phyloP scores from a whole-genome alignment of 2,113 vertebrate species.

The Axis porcinus region DNA sequence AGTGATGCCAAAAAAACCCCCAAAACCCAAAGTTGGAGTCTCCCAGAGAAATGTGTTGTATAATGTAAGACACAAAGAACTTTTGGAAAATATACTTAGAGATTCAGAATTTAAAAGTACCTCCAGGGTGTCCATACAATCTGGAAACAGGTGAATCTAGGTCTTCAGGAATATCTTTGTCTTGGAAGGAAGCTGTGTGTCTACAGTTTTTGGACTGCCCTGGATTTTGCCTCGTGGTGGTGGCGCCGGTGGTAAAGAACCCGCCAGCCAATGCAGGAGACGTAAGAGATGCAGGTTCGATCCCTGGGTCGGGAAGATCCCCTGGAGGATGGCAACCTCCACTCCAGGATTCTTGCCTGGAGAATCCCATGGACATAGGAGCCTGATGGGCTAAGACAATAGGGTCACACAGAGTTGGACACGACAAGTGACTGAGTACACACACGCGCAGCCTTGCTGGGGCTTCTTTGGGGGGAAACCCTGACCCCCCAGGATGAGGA shows the following conservation, averaged over 20 bases:
- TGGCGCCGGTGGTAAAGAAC: neutral
- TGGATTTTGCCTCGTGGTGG: neutral
- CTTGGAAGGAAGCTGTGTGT: neutral
- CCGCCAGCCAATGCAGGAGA: neutral
- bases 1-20: neutral
- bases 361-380: neutral
- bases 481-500: neutral
- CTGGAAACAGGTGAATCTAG: neutral
- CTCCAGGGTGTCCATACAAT: neutral
- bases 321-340: neutral
- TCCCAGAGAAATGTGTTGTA: neutral
- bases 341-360: neutral
- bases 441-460: neutral
- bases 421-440: neutral
- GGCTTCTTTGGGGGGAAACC: neutral
- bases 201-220: neutral
- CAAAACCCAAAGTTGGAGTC: neutral
- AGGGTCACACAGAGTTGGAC: neutral
- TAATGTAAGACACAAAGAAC: neutral
- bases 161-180: neutral
- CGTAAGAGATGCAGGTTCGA: neutral
- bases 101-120: neutral
- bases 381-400: neutral
- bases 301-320: neutral
- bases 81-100: neutral